These are phyloP conservation scores for Apostichopus japonicus DNA, from an alignment of 35 echinoderm and acorn worm species.

Conservation along the genomic window DNA sequence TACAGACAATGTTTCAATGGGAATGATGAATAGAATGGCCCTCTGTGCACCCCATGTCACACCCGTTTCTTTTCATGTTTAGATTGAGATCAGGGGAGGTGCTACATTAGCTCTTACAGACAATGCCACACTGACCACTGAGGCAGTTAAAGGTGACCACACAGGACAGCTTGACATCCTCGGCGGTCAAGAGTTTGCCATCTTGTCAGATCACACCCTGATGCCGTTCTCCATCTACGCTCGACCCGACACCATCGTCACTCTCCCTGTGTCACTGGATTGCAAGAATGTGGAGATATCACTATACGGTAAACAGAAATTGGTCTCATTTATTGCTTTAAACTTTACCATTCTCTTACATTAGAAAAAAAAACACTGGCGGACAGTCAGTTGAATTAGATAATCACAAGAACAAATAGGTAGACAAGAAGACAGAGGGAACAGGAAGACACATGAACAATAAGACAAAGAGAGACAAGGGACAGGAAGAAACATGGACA, in stretches of 20 bases:
- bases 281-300: constrained; percentile 83
- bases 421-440: too few relatives aligned
- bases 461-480: too few relatives aligned
- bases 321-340: too few relatives aligned
- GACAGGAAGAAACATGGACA: not conserved
- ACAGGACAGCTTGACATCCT: constrained; percentile 70
- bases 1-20: not conserved
- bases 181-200: constrained; percentile 52
- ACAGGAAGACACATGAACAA: too few relatives aligned
- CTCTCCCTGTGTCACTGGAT: constrained; percentile 70
- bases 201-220: constrained; percentile 44
- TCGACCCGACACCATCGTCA: constrained; percentile 40
- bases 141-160: constrained; percentile 70
- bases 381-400: too few relatives aligned
- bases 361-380: too few relatives aligned
- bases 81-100: constrained; percentile 69
- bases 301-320: constrained; percentile 62
- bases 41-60: not conserved
- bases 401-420: too few relatives aligned
- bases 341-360: too few relatives aligned
- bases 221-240: constrained; percentile 74
- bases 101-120: constrained; percentile 68
- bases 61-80: not conserved
- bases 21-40: too few relatives aligned
- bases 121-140: constrained; percentile 25